Evolutionary conservation across 2,888 invertebrate species (phyloP).

Genomic region (Crocallis elinguaria): DNA sequence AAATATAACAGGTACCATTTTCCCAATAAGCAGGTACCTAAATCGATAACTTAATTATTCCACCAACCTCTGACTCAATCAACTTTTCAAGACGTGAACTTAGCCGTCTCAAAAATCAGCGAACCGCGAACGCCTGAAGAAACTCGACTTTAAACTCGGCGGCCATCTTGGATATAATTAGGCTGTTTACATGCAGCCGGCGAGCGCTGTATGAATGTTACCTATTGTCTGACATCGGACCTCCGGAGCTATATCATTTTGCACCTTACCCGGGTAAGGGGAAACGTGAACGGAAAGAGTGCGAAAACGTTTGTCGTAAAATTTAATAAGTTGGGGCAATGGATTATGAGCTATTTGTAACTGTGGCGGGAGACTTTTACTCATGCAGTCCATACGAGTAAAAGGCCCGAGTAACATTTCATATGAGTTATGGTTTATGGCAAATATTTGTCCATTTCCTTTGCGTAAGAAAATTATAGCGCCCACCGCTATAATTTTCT

Average conservation of each 20-base stretch:
- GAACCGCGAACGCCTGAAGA: constrained; percentile 54
- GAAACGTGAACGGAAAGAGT: constrained; percentile 45
- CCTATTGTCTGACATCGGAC: constrained; percentile 84
- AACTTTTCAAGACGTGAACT: constrained; percentile 36
- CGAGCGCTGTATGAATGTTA: constrained; percentile 80
- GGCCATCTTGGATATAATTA: constrained; percentile 82
- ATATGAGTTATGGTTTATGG: neutral
- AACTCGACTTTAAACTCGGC: constrained; percentile 26
- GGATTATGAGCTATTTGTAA: constrained; percentile 36
- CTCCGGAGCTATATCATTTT: constrained; percentile 82
- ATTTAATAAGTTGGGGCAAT: constrained; percentile 57
- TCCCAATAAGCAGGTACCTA: neutral
- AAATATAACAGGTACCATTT: no score
- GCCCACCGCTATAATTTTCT: no score
- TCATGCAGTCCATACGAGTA: constrained; percentile 1
- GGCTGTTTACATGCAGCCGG: constrained; percentile 78
- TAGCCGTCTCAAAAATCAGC: constrained; percentile 46
- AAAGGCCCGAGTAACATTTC: no score
- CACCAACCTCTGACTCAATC: constrained; percentile 15
- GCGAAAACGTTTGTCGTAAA: constrained; percentile 67
- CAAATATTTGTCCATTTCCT: neutral
- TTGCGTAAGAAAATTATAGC: neutral
- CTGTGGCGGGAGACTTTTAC: constrained; percentile 9
- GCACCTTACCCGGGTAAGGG: constrained; percentile 70
- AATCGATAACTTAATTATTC: constrained; percentile 25